Percentiles rank a stretch among this genome's conserved stretches.
Conservation (phyloP, 2,888 invertebrate species). For the Drosophila quasianomalipes region DNA sequence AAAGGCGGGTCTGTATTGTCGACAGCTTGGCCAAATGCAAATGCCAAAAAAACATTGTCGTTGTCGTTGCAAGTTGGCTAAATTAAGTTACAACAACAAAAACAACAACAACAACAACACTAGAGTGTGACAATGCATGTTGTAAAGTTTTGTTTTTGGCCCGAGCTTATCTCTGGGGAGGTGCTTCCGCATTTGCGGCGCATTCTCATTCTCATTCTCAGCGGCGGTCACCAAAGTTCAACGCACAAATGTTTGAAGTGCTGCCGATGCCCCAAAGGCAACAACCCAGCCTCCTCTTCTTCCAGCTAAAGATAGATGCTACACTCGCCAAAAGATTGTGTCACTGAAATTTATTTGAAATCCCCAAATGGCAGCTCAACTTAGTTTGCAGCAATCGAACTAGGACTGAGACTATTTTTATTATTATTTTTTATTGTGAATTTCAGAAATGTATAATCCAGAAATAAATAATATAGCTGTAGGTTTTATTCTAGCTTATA, state of each 20-base stretch:
- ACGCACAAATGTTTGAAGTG: constrained; percentile 77
- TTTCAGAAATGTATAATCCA: background rate
- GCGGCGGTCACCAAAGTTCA: constrained; percentile 74
- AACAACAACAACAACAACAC: constrained; percentile 24
- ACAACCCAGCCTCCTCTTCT: background rate
- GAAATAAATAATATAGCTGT: background rate
- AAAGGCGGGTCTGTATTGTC: constrained; percentile 64
- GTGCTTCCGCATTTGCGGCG: constrained; percentile 74
- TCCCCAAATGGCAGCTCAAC: background rate
- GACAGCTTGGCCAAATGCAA: constrained; percentile 59
- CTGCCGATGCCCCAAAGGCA: constrained; percentile 55
- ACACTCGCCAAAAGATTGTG: background rate
- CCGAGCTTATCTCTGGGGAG: constrained; percentile 71
- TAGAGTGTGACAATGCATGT: constrained; percentile 51
- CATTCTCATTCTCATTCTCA: constrained; percentile 58
- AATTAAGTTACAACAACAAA: constrained; percentile 54
- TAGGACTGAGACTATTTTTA: background rate
- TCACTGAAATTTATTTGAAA: background rate
- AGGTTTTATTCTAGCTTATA: background rate
- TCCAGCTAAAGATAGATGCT: constrained; percentile 51
- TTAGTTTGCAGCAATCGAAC: background rate
- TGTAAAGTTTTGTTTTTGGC: constrained; percentile 44
- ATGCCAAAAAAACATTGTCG: constrained; percentile 64
- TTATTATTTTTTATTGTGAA: background rate
- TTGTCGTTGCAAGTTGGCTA: constrained; percentile 50